Percentiles rank a stretch among this genome's conserved stretches.
Conservation (phyloP, 2,113 vertebrate genomes). For the Collichthys lucidus region DNA sequence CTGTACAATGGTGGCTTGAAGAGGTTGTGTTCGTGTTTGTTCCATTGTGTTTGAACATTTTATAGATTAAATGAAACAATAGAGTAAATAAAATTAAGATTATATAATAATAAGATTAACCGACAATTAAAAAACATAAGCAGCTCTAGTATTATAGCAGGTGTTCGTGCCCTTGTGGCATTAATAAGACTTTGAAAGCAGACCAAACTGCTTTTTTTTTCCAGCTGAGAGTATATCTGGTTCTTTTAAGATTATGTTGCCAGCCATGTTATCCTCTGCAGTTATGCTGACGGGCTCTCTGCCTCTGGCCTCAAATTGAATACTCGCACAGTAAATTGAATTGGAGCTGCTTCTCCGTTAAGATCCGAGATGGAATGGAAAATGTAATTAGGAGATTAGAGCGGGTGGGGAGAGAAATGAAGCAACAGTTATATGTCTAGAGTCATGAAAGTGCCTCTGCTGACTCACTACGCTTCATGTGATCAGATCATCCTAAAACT, state of each 20-base stretch:
- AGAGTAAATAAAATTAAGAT: background rate
- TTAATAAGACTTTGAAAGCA: background rate
- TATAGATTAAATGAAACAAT: too few relatives aligned
- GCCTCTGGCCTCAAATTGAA: slow-evolving; percentile 61
- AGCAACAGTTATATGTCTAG: slow-evolving; percentile 20
- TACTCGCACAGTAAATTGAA: slow-evolving; percentile 69
- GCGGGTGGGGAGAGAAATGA: slow-evolving; percentile 40
- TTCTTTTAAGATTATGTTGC: slow-evolving; percentile 14
- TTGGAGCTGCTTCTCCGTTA: slow-evolving; percentile 53
- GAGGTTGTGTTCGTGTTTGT: too few relatives aligned
- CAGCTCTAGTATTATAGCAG: too few relatives aligned
- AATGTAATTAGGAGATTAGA: slow-evolving; percentile 62
- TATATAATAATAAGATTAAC: too few relatives aligned
- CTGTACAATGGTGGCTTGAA: background rate
- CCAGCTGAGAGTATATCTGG: background rate
- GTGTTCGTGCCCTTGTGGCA: background rate
- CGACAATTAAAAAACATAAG: too few relatives aligned
- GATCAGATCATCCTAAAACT: slow-evolving; percentile 20
- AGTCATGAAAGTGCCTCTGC: slow-evolving; percentile 38
- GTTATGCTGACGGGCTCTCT: slow-evolving; percentile 28
- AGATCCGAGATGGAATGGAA: slow-evolving; percentile 54
- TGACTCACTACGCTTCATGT: slow-evolving; percentile 25
- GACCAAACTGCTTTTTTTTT: background rate
- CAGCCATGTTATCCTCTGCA: slow-evolving; percentile 17
- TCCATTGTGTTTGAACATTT: background rate